These are phyloP conservation scores for Mythimna vitellina DNA, from an alignment of 2,888 invertebrate genomes.

Conservation along the genomic window DNA sequence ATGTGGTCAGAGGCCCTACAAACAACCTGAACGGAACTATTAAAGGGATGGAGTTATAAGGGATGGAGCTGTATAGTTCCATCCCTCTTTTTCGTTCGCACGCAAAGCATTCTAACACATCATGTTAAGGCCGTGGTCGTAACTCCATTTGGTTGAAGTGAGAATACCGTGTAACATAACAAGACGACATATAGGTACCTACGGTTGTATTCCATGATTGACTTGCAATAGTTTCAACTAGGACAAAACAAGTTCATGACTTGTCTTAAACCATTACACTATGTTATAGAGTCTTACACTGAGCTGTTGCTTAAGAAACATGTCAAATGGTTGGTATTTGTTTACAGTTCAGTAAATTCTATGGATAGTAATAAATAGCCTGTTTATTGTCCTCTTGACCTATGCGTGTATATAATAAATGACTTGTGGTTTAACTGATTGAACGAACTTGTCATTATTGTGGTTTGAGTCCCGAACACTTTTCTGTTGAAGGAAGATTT, in stretches of 20 bases:
- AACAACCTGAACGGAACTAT: no score
- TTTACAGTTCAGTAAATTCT: slow-evolving; percentile 34
- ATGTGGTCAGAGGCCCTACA: no score
- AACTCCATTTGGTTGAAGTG: not conserved
- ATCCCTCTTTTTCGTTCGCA: no score
- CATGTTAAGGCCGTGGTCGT: no score
- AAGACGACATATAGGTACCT: not conserved
- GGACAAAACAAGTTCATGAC: slow-evolving; percentile 37
- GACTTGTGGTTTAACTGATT: not conserved
- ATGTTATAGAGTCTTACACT: slow-evolving; percentile 18
- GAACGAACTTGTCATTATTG: no score
- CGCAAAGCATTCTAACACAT: no score
- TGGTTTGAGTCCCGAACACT: no score
- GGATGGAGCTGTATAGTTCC: no score
- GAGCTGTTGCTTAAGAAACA: slow-evolving; percentile 25
- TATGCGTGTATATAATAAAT: not conserved
- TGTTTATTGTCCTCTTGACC: slow-evolving; percentile 25
- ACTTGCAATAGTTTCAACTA: slow-evolving; percentile 26
- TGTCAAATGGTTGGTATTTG: slow-evolving; percentile 38
- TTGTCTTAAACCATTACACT: slow-evolving; percentile 28
- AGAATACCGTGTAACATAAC: not conserved
- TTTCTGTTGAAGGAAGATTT: no score
- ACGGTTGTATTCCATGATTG: slow-evolving; percentile 28
- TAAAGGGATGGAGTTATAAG: no score
- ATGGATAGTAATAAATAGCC: not conserved